phyloP scores from a whole-genome alignment of 1,140 invertebrate species.

The Philopotamus ludificatus region DNA sequence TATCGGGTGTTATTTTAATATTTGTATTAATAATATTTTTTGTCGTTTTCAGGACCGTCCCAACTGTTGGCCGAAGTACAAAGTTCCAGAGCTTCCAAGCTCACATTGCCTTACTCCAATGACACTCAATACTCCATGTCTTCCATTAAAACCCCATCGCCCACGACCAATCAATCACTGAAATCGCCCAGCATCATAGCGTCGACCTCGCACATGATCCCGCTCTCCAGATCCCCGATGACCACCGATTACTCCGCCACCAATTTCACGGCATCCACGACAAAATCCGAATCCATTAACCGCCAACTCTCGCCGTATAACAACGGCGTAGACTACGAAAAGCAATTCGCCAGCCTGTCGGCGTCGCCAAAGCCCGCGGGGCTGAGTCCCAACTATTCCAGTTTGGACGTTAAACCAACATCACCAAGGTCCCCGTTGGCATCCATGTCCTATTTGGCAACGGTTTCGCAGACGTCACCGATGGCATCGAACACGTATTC shows the following conservation, averaged over 20 bases:
- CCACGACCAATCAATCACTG: neutral
- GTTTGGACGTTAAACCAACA: neutral
- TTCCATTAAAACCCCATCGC: neutral
- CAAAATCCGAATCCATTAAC: neutral
- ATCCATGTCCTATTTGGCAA: slow-evolving; percentile 15
- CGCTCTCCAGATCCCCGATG: neutral
- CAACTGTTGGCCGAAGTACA: slow-evolving; percentile 50
- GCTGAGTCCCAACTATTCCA: neutral
- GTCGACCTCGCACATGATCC: neutral
- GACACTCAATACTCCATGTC: neutral
- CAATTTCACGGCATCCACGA: neutral
- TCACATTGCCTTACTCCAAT: neutral
- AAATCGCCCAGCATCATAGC: neutral
- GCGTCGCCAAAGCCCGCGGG: neutral
- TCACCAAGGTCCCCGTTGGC: slow-evolving; percentile 15
- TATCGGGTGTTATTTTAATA: neutral
- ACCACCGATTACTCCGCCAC: neutral
- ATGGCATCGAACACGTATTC: neutral
- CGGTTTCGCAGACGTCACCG: neutral
- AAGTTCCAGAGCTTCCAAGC: slow-evolving; percentile 42
- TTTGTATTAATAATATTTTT: neutral
- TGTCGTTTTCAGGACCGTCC: slow-evolving; percentile 51
- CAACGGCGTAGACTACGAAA: neutral
- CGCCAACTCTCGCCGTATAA: neutral
- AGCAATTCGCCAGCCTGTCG: neutral